These are phyloP conservation scores for Gortyna flavago DNA, from an alignment of 2,888 invertebrate genomes.

Conservation along the genomic window DNA sequence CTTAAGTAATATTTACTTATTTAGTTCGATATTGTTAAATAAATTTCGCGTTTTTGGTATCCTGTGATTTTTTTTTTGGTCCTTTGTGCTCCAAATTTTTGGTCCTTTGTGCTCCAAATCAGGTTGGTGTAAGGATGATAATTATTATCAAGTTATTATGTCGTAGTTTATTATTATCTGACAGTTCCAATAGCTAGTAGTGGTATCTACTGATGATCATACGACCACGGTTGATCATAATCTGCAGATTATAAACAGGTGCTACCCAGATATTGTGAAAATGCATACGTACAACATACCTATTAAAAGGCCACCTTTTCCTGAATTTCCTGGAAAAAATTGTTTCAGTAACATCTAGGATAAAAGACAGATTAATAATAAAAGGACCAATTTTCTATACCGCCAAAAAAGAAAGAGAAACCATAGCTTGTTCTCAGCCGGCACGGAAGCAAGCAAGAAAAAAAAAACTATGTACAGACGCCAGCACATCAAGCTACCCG, in stretches of 20 bases:
- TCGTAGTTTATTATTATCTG: constrained; percentile 8
- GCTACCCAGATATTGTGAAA: too few species aligned
- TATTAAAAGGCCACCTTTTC: neutral
- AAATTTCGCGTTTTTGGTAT: constrained; percentile 38
- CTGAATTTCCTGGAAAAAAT: neutral
- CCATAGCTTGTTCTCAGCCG: neutral
- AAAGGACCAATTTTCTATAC: neutral
- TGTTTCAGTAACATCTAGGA: neutral
- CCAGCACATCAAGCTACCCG: too few species aligned
- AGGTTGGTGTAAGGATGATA: neutral
- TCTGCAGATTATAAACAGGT: neutral
- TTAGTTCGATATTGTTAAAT: constrained; percentile 39
- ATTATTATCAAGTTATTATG: constrained; percentile 14
- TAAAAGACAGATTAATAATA: neutral
- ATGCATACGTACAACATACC: neutral
- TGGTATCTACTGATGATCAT: neutral
- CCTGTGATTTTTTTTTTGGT: constrained; percentile 19
- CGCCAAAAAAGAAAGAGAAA: neutral
- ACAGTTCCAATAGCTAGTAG: neutral
- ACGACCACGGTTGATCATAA: neutral
- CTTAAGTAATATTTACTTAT: constrained; percentile 49
- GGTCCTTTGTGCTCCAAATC: neutral
- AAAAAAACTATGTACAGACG: too few species aligned
- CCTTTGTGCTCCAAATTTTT: too few species aligned
- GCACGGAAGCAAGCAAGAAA: constrained; percentile 28